Evolutionary conservation across 2,797 vertebrate species (phyloP), one percentile per base, ranked within the genome.

Genomic region (Euthynnus affinis): DNA sequence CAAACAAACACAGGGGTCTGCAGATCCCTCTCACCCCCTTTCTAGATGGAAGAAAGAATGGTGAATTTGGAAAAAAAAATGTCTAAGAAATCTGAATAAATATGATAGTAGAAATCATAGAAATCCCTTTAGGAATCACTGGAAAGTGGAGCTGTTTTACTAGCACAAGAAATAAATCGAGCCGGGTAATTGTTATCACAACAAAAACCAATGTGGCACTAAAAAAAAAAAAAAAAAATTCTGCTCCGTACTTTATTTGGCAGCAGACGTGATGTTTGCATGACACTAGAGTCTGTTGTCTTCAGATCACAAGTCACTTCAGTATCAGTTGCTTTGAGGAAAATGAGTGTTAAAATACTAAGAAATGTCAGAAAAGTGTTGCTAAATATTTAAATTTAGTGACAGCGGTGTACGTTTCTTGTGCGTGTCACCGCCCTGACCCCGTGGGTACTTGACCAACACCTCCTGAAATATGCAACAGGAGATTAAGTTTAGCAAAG

Each of bases 391-490:
- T 48, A 37, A 74, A 58, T 70, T 27, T 9, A 8, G 22, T 40
- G 65, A 42, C 59, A 12, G 55, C 10, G 15, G 64, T 51, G 29
- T 83, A 17, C 10, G 59, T 55, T 82, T 68, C 81, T 68, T 46
- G 9, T n/a, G 46, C 8, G 6, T 12, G 44, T 70, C 62, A 42
- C 40, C 14, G 9, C 42, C 68, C 44, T 75, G 59, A 56, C 58
- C 32, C 9, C 4, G 22, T 69, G 14, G 46, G 67, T 52, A 68
- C 61, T 74, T 51, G 76, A 79, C 74, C 56, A 46, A 48, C 49
- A 60, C 3, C 74, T 80, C 74, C 63, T 93, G 70, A 91, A 91
- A 90, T 89, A 91, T 92, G 81, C 88, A 93, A 85, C 60, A 23
- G 64, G 37, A 76, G 77, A 84, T 77, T 78, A 34, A 71, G 78